phyloP scores from a whole-genome alignment of 2,113 vertebrate genomes.

The Alethe castanea region DNA sequence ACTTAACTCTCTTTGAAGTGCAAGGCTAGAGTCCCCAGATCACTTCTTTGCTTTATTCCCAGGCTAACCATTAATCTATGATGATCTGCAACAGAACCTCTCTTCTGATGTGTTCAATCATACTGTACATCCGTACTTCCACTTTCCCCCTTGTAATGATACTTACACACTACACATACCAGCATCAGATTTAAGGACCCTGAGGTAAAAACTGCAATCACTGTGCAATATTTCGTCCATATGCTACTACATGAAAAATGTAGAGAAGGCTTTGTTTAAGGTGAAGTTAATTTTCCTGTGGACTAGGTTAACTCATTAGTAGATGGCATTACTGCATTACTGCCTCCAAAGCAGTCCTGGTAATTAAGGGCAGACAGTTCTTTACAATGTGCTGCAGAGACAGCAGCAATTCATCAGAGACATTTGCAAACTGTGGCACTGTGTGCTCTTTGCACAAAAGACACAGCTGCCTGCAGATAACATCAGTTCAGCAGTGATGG shows the following conservation, averaged over 20 bases:
- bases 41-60: neutral
- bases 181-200: neutral
- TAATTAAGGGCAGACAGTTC: constrained; percentile 47
- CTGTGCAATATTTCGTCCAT: neutral
- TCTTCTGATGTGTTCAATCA: neutral
- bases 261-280: constrained; percentile 8
- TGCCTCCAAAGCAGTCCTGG: constrained; percentile 6
- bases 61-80: neutral
- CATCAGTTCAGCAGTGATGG: constrained; percentile 40
- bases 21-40: neutral
- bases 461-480: constrained; percentile 66
- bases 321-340: constrained; percentile 7
- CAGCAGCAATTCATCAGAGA: constrained; percentile 53
- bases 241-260: neutral
- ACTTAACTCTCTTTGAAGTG: neutral
- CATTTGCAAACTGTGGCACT: constrained; percentile 64
- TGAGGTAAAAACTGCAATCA: neutral
- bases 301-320: neutral
- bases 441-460: constrained; percentile 51
- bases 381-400: neutral
- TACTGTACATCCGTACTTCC: neutral
- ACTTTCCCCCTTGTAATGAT: neutral
- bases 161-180: neutral
- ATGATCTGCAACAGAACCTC: neutral
- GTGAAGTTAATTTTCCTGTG: constrained; percentile 23